Conservation (phyloP, 2,797 vertebrate species). For the Characodon lateralis region DNA sequence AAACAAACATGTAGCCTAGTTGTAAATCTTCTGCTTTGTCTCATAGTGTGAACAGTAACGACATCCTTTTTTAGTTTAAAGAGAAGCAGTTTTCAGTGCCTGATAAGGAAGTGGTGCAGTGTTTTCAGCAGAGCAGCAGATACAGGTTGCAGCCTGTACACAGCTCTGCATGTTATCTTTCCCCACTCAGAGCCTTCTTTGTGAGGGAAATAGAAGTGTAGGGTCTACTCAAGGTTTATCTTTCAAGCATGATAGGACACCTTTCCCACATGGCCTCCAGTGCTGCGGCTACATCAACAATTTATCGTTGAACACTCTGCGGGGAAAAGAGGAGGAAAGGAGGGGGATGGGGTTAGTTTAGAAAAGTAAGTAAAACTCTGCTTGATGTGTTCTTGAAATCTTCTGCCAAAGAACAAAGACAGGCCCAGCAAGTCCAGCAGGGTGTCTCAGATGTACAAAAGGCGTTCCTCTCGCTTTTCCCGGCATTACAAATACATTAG, state of each 20-base stretch:
- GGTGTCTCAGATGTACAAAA: slow-evolving; percentile 69
- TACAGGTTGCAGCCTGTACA: slow-evolving; percentile 42
- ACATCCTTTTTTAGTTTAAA: slow-evolving; percentile 30
- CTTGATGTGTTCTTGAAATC: slow-evolving; percentile 38
- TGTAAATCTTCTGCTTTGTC: not conserved
- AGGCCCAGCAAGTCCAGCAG: slow-evolving; percentile 52
- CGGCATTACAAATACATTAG: slow-evolving; percentile 79
- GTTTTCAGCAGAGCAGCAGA: slow-evolving; percentile 32
- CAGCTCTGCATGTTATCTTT: slow-evolving; percentile 63
- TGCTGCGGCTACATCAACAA: slow-evolving; percentile 35
- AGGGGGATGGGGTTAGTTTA: not conserved
- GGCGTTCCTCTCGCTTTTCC: slow-evolving; percentile 68
- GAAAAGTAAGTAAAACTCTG: slow-evolving; percentile 43
- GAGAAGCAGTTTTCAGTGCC: slow-evolving; percentile 40
- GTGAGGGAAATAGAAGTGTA: slow-evolving; percentile 77
- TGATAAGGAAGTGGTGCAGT: slow-evolving; percentile 47
- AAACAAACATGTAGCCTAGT: slow-evolving; percentile 12
- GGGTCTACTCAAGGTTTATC: slow-evolving; percentile 73
- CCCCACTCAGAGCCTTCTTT: slow-evolving; percentile 61
- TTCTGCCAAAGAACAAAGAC: slow-evolving; percentile 59
- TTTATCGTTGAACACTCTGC: slow-evolving; percentile 25
- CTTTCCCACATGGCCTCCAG: slow-evolving; percentile 55
- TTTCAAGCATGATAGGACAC: slow-evolving; percentile 63
- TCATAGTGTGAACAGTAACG: slow-evolving; percentile 18
- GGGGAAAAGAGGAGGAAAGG: not conserved